A percentile compares a stretch with the other conserved stretches of the same genome.
Evolutionary conservation across 2,113 vertebrate genomes (phyloP).

Genomic region (Bubo scandiacus): DNA sequence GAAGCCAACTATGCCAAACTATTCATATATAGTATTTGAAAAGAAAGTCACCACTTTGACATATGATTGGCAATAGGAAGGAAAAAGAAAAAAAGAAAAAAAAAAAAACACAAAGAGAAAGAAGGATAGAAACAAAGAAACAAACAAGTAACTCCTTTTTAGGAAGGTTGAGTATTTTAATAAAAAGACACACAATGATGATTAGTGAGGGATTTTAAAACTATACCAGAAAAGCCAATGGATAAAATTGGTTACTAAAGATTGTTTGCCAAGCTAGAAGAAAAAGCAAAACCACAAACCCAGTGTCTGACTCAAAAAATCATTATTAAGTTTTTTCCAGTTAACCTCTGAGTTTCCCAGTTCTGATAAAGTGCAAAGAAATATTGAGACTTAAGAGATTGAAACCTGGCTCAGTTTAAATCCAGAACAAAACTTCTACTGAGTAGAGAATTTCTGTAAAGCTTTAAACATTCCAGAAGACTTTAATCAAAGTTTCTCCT

Average conservation of each 20-base stretch:
- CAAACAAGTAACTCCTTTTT: not conserved
- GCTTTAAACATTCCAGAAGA: not conserved
- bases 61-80: not conserved
- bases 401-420: not conserved
- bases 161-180: not conserved
- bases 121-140: fast-evolving
- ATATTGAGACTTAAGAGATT: not conserved
- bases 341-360: not conserved
- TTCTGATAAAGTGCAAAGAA: not conserved
- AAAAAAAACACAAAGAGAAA: too few relatives aligned
- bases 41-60: not conserved
- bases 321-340: not conserved
- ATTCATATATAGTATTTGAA: not conserved
- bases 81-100: not conserved
- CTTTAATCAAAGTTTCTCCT: not conserved
- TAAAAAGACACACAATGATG: not conserved
- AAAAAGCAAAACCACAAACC: not conserved
- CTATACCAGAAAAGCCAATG: not conserved
- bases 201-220: not conserved
- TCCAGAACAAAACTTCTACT: not conserved
- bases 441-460: not conserved
- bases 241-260: not conserved
- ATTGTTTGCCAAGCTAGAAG: not conserved
- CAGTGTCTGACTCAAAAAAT: not conserved
- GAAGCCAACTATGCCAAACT: not conserved